Base-by-base conservation (phyloP, 2,113 vertebrate species). In the Calonectris borealis region DNA sequence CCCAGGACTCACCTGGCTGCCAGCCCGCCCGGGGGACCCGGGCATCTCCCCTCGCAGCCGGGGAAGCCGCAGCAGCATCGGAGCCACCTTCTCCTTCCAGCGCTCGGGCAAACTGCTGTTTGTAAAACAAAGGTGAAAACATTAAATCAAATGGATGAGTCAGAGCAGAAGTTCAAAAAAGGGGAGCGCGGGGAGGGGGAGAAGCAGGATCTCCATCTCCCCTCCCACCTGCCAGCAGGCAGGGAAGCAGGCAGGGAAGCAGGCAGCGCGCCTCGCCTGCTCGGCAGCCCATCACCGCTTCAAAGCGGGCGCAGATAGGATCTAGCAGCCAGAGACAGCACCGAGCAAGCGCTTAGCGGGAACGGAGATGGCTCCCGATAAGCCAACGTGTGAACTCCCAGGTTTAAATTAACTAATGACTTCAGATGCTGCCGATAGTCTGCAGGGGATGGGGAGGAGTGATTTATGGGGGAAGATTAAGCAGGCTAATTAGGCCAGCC, bases 391-490 rank as follows among this genome's bases (percentile, higher is more conserved):
- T 81, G 95, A 96, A 93, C 94, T 96, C 89, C 90, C 73, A 91
- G 94, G 85, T 94, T 94, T 94, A 96, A 97, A 97, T 97, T 95
- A 96, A 93, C 92, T 97, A 97, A 97, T 97, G 91, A 91, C 82
- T 90, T 93, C 88, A 95, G 96, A 97, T 96, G 91, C 90, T 78
- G 91, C 96, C n/a, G 90, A 95, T 91, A 96, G 96, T 94, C 92
- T 95, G 94, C 95, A 94, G 95, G 96, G 94, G 85, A 93, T 83
- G 46, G 48, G 77, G 78, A 95, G 93, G 83, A 95, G 92, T 96
- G 94, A 96, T 96, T 96, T 95, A 96, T 73, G 86, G 78, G 55
- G 72, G 71, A 93, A 96, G 95, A 97, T 97, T 97, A 97, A 96
- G 86, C 66, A 58, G 90, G 70, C 89, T 96, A 95, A 96, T 95